Percentiles rank a stretch among this genome's conserved stretches.
Conservation (phyloP, 2,888 invertebrate genomes). For the Taenaris catops region DNA sequence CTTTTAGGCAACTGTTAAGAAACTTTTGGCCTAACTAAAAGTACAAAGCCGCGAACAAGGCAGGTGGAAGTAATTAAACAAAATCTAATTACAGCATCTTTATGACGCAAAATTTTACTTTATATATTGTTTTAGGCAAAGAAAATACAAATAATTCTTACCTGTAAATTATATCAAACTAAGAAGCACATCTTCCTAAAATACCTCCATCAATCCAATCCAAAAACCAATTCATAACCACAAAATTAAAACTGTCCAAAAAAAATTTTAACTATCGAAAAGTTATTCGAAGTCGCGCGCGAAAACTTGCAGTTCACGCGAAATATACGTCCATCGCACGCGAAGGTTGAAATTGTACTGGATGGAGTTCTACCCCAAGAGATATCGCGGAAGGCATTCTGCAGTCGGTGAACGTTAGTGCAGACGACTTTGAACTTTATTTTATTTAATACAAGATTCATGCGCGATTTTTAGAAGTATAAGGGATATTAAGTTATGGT, state of each 20-base stretch:
- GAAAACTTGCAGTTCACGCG: slow-evolving; percentile 20
- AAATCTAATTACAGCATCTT: too few relatives aligned
- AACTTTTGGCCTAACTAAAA: too few relatives aligned
- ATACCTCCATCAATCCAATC: slow-evolving; percentile 3
- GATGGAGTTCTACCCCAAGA: slow-evolving; percentile 13
- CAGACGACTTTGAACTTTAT: slow-evolving; percentile 14
- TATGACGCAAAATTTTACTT: too few relatives aligned
- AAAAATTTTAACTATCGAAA: slow-evolving; percentile 10
- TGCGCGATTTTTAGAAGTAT: neutral
- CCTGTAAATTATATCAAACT: neutral
- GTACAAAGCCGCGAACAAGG: too few relatives aligned
- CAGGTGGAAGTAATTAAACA: too few relatives aligned
- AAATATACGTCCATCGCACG: slow-evolving; percentile 20
- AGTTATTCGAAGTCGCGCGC: slow-evolving; percentile 18
- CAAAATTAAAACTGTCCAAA: slow-evolving; percentile 6
- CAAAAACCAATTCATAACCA: slow-evolving; percentile 7
- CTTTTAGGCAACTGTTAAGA: too few relatives aligned
- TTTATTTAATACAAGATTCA: neutral
- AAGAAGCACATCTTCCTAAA: slow-evolving; percentile 4
- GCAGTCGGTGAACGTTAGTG: slow-evolving; percentile 7
- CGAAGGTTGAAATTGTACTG: slow-evolving; percentile 12
- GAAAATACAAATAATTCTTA: slow-evolving; percentile 2
- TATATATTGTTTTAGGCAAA: too few relatives aligned
- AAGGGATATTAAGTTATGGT: slow-evolving; percentile 14
- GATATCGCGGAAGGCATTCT: slow-evolving; percentile 9